These are phyloP conservation scores for Polietes domitor DNA, from an alignment of 2,888 invertebrate genomes.

Conservation along the genomic window DNA sequence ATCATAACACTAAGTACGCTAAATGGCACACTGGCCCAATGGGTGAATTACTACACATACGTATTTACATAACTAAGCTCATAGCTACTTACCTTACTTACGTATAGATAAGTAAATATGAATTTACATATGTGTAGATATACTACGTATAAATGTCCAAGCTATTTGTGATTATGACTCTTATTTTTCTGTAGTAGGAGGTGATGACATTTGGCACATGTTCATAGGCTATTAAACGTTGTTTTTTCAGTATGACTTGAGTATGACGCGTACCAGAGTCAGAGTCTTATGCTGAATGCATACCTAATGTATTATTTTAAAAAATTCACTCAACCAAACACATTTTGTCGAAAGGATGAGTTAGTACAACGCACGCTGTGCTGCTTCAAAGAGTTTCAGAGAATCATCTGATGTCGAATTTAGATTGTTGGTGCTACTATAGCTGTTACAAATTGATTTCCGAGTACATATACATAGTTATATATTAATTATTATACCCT, in stretches of 20 bases:
- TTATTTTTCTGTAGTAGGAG: constrained; percentile 43
- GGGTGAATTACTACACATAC: background rate
- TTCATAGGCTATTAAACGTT: background rate
- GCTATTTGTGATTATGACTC: background rate
- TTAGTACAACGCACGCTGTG: no score
- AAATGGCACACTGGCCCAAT: background rate
- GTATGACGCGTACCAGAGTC: background rate
- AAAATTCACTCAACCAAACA: background rate
- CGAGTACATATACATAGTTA: no score
- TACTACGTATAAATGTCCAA: background rate
- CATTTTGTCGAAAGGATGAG: background rate
- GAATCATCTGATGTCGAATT: no score
- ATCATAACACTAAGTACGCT: background rate
- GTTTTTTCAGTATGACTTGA: background rate
- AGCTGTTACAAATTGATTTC: no score
- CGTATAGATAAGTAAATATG: background rate
- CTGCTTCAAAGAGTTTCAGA: no score
- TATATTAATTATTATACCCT: no score
- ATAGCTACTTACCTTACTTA: no score
- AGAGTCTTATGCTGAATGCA: constrained; percentile 7
- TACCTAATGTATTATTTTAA: background rate
- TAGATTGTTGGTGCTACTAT: no score
- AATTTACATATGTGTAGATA: no score
- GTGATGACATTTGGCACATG: constrained; percentile 63
- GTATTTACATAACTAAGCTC: background rate